phyloP scores from a whole-genome alignment of 2,113 vertebrate species.

The Hypanus sabinus region DNA sequence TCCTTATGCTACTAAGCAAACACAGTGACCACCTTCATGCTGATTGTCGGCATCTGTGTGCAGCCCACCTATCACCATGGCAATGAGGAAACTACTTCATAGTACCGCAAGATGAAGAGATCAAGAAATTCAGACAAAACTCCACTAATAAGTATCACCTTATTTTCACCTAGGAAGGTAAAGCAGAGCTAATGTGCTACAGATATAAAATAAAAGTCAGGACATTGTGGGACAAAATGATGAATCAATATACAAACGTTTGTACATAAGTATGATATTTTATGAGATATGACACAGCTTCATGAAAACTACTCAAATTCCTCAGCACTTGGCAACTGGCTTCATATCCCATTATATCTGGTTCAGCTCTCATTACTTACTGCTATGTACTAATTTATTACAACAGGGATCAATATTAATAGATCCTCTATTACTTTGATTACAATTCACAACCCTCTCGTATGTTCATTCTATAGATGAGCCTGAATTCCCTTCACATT shows the following conservation, averaged over 20 bases:
- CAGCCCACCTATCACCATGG: constrained; percentile 13
- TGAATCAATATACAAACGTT: not conserved
- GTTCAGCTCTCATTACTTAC: not conserved
- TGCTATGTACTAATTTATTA: no score
- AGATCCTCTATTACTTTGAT: not conserved
- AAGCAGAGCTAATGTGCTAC: not conserved
- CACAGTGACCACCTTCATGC: not conserved
- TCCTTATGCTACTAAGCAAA: not conserved
- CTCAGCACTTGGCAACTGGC: no score
- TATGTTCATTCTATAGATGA: not conserved
- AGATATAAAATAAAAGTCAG: not conserved
- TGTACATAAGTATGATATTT: no score
- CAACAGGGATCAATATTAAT: not conserved
- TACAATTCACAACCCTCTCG: not conserved
- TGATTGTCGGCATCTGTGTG: constrained; percentile 1
- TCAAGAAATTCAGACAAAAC: not conserved
- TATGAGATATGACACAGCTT: not conserved
- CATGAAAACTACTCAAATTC: no score
- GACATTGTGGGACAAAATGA: not conserved
- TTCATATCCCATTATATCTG: not conserved
- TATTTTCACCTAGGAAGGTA: not conserved
- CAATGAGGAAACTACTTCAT: not conserved
- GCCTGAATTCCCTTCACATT: not conserved
- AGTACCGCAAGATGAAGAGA: not conserved
- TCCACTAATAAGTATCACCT: not conserved